phyloP scores from a whole-genome alignment of 2,797 vertebrate genomes.

The Pantherophis alleghaniensis region DNA sequence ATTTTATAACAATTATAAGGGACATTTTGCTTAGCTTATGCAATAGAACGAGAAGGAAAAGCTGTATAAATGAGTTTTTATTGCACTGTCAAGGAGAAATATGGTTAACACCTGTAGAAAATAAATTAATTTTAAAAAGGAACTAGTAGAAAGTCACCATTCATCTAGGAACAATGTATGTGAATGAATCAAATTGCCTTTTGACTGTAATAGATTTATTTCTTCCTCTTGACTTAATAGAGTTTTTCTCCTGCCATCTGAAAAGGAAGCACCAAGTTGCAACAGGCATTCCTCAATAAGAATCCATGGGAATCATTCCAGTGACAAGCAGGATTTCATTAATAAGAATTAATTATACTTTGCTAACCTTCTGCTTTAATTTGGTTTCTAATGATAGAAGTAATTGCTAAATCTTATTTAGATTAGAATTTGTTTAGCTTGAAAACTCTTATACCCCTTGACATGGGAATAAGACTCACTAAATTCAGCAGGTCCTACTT shows the following conservation, averaged over 20 bases:
- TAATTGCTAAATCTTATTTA: background rate
- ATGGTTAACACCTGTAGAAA: slow-evolving; percentile 33
- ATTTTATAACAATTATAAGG: background rate
- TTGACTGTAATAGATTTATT: background rate
- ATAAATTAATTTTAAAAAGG: slow-evolving; percentile 34
- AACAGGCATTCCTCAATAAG: background rate
- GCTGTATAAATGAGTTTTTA: background rate
- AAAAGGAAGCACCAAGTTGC: slow-evolving; percentile 14
- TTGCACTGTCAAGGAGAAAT: background rate
- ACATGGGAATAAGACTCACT: background rate
- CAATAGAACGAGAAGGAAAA: background rate
- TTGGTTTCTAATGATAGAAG: background rate
- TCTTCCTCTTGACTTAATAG: background rate
- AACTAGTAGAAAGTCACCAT: slow-evolving; percentile 26
- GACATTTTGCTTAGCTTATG: background rate
- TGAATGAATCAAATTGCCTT: slow-evolving; percentile 22
- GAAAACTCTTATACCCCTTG: background rate
- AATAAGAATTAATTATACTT: slow-evolving; percentile 1
- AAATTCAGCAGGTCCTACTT: background rate
- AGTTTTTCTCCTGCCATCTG: background rate
- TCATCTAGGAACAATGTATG: slow-evolving; percentile 21
- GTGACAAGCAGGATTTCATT: background rate
- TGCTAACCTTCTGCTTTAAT: slow-evolving; percentile 11
- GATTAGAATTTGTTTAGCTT: background rate
- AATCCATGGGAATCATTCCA: accelerated